A percentile compares a stretch with the other conserved stretches of the same genome.
phyloP scores from a whole-genome alignment of 2,888 invertebrate species.

The Melieria omissa region DNA sequence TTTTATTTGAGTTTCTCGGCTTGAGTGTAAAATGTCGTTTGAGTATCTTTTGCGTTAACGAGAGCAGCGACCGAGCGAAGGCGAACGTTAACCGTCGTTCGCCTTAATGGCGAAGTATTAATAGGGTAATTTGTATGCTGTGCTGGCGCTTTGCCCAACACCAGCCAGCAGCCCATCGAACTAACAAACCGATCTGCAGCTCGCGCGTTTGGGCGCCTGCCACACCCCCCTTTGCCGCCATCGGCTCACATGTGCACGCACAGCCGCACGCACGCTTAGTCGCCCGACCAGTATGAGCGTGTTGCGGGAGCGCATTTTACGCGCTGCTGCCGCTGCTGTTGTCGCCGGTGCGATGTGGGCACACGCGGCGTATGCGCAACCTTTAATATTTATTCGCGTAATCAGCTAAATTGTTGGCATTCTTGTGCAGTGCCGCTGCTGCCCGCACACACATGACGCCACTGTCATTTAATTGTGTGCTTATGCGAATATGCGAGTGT shows the following conservation, averaged over 20 bases:
- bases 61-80: too few species aligned
- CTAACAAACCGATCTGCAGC: too few species aligned
- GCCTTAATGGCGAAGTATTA: constrained; percentile 29
- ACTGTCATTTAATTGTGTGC: constrained; percentile 13
- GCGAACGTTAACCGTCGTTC: too few species aligned
- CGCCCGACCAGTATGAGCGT: neutral
- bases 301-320: neutral
- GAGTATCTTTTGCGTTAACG: neutral
- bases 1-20: constrained; percentile 22
- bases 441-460: neutral
- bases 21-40: constrained; percentile 1
- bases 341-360: neutral
- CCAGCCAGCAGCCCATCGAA: too few species aligned
- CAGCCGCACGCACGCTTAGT: too few species aligned
- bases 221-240: too few species aligned
- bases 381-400: constrained; percentile 17
- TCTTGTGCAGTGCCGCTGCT: constrained; percentile 5
- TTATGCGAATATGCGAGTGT: neutral
- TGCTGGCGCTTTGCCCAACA: constrained; percentile 2
- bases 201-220: too few species aligned
- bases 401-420: constrained; percentile 19
- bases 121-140: constrained; percentile 37
- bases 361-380: constrained; percentile 34
- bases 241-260: too few species aligned
- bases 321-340: neutral